These are phyloP conservation scores for Eurypyga helias DNA, from an alignment of 2,113 vertebrate species.

Conservation along the genomic window DNA sequence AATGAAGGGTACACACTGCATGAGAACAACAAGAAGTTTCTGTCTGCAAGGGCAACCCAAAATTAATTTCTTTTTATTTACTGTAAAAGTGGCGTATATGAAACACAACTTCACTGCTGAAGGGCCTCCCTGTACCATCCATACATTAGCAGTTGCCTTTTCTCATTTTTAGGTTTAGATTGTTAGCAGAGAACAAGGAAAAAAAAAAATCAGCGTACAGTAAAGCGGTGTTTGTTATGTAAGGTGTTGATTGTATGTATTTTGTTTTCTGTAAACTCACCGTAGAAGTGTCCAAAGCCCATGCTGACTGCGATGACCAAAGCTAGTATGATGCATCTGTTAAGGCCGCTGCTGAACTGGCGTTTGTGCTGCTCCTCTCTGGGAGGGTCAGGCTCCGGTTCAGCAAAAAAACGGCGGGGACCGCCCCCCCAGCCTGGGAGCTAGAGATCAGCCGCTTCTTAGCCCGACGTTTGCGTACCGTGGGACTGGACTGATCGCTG, in stretches of 20 bases:
- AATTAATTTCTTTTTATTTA: neutral
- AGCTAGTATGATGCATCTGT: slow-evolving; percentile 86
- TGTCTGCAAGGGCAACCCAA: neutral
- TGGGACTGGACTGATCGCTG: slow-evolving; percentile 47
- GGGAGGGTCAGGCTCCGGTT: neutral
- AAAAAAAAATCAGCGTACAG: neutral
- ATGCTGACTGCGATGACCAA: slow-evolving; percentile 90
- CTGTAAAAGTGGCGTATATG: neutral
- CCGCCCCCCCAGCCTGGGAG: slow-evolving; percentile 68
- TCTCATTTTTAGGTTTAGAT: neutral
- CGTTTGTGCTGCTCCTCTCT: slow-evolving; percentile 10
- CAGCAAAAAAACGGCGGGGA: neutral
- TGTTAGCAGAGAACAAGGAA: neutral
- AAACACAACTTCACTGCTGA: neutral
- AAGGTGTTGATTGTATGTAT: rapidly evolving
- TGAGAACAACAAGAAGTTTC: neutral
- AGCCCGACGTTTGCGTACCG: slow-evolving; percentile 82
- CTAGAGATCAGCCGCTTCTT: slow-evolving; percentile 74
- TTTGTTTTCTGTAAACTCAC: slow-evolving; percentile 66
- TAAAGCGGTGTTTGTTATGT: rapidly evolving
- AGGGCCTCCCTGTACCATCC: neutral
- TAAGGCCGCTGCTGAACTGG: slow-evolving; percentile 78
- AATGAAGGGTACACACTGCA: neutral
- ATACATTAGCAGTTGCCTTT: neutral
- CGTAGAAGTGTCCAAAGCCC: slow-evolving; percentile 91